phyloP scores from a whole-genome alignment of 2,888 invertebrate genomes.

The Nephrotoma appendiculata region DNA sequence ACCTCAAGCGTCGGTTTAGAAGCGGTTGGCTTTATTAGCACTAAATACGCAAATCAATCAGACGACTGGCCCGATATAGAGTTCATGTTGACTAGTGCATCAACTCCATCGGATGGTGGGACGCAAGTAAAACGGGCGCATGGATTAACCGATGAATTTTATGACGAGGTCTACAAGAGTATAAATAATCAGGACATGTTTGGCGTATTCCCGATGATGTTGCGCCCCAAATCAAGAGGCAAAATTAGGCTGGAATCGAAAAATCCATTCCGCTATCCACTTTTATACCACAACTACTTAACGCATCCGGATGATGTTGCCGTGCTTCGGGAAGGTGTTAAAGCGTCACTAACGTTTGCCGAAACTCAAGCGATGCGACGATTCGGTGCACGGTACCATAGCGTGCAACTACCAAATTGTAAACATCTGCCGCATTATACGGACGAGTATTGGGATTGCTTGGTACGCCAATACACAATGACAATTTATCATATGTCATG shows the following conservation, averaged over 20 bases:
- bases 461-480: constrained; percentile 69
- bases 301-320: constrained; percentile 74
- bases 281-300: constrained; percentile 83
- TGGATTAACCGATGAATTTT: constrained; percentile 67
- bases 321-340: constrained; percentile 72
- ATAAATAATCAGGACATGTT: constrained; percentile 63
- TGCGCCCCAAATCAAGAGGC: constrained; percentile 78
- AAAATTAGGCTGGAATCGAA: constrained; percentile 54
- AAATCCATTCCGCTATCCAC: constrained; percentile 65
- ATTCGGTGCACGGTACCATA: constrained; percentile 64
- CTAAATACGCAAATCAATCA: constrained; percentile 72
- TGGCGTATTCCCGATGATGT: constrained; percentile 75
- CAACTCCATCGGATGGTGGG: constrained; percentile 74
- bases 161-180: constrained; percentile 55
- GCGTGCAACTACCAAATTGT: constrained; percentile 64
- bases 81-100: constrained; percentile 75
- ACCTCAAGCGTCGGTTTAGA: constrained; percentile 80
- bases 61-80: constrained; percentile 90
- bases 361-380: constrained; percentile 63
- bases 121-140: constrained; percentile 66
- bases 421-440: constrained; percentile 61
- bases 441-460: constrained; percentile 80
- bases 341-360: constrained; percentile 67
- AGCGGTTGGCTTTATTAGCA: constrained; percentile 74
- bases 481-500: constrained; percentile 79